A percentile compares a stretch with the other conserved stretches of the same genome.
Conservation (phyloP, 1,140 invertebrate species). For the Chrysoperla carnea region DNA sequence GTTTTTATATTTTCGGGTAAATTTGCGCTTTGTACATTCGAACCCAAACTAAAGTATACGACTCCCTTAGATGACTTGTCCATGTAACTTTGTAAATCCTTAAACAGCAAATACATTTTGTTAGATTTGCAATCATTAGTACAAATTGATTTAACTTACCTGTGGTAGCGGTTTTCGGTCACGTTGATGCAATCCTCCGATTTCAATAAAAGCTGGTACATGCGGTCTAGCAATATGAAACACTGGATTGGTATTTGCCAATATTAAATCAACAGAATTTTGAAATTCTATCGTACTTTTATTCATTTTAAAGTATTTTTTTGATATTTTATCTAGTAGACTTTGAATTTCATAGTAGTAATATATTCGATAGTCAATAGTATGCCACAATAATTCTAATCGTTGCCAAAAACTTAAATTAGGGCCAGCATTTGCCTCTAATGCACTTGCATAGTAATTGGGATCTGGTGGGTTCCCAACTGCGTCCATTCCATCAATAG, state of each 20-base stretch:
- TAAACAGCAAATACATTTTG: too few relatives aligned
- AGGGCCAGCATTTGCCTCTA: slow-evolving; percentile 15
- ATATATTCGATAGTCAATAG: slow-evolving; percentile 10
- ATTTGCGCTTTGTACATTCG: slow-evolving; percentile 32
- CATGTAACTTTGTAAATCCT: slow-evolving; percentile 32
- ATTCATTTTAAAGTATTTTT: slow-evolving; percentile 21
- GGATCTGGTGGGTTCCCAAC: slow-evolving; percentile 25
- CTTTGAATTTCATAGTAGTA: slow-evolving; percentile 8
- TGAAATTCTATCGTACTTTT: slow-evolving; percentile 25
- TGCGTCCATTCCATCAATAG: neutral
- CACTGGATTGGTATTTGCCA: slow-evolving; percentile 27
- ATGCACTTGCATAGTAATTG: slow-evolving; percentile 22
- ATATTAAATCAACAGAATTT: slow-evolving; percentile 29
- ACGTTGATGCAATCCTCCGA: slow-evolving; percentile 28
- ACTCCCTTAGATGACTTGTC: slow-evolving; percentile 32
- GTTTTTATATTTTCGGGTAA: slow-evolving; percentile 27
- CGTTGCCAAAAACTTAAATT: slow-evolving; percentile 23
- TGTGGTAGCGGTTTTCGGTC: slow-evolving; percentile 19
- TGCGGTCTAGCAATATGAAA: slow-evolving; percentile 24
- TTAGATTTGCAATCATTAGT: too few relatives aligned
- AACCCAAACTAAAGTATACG: slow-evolving; percentile 41
- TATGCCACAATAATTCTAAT: slow-evolving; percentile 10
- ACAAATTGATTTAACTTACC: too few relatives aligned
- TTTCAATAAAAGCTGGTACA: slow-evolving; percentile 25
- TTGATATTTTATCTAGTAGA: slow-evolving; percentile 15